Percentiles rank a stretch among this genome's conserved stretches.
These are phyloP conservation scores for Ctenopoma kingsleyae DNA, from an alignment of 2,797 vertebrate genomes.

Conservation along the genomic window DNA sequence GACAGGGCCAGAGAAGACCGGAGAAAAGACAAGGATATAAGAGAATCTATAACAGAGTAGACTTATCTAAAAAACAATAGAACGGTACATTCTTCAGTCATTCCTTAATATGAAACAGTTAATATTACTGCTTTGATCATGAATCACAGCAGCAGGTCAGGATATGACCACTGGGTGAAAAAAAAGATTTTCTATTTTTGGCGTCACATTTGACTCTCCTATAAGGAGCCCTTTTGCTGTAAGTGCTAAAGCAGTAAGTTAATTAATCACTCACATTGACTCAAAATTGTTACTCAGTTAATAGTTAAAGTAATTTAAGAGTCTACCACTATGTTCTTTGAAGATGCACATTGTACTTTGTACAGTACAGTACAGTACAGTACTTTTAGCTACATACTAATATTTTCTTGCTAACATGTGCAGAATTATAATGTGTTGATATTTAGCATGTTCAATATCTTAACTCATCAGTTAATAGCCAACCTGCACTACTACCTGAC, in stretches of 20 bases:
- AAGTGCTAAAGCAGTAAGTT: background rate
- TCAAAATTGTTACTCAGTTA: no score
- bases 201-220: background rate
- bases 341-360: no score
- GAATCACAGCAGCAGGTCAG: constrained; percentile 20
- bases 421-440: no score
- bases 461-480: background rate
- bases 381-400: no score
- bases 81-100: background rate
- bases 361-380: no score
- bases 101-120: constrained; percentile 2
- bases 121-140: background rate
- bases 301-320: no score
- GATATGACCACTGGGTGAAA: background rate
- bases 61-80: background rate
- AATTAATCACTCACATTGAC: background rate
- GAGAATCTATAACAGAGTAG: background rate
- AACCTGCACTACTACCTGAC: background rate
- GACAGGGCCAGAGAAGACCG: background rate
- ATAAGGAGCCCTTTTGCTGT: background rate
- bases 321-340: no score
- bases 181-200: background rate
- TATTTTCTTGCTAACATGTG: no score
- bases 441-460: no score
- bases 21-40: background rate